A percentile compares a stretch with the other conserved stretches of the same genome.
Conservation (phyloP, 2,888 invertebrate genomes). For the Drosophila phalerata region DNA sequence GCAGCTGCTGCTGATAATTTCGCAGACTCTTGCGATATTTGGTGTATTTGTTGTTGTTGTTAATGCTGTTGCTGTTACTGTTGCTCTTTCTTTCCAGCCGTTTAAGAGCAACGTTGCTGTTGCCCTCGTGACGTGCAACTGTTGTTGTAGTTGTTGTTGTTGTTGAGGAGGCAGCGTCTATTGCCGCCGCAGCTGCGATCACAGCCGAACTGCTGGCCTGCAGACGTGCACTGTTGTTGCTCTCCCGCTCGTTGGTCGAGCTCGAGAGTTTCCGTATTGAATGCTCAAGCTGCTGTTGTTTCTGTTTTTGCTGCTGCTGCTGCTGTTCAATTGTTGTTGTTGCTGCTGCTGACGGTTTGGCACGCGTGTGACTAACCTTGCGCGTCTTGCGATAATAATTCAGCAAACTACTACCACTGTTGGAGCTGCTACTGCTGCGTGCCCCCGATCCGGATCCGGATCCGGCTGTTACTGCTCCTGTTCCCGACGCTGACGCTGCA, state of each 20-base stretch:
- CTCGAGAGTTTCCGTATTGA: slow-evolving; percentile 22
- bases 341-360: slow-evolving; percentile 43
- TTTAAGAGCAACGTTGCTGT: slow-evolving; percentile 40
- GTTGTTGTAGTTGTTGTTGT: not conserved
- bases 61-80: slow-evolving; percentile 23
- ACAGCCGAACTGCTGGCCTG: slow-evolving; percentile 57
- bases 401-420: slow-evolving; percentile 78
- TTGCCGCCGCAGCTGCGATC: slow-evolving; percentile 63
- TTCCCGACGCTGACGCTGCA: slow-evolving; percentile 14
- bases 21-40: slow-evolving; percentile 76
- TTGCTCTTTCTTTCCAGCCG: slow-evolving; percentile 44
- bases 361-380: slow-evolving; percentile 75
- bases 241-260: slow-evolving; percentile 40
- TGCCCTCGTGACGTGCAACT: slow-evolving; percentile 13
- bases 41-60: slow-evolving; percentile 57
- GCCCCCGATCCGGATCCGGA: slow-evolving; percentile 2
- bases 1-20: slow-evolving; percentile 70
- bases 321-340: slow-evolving; percentile 3
- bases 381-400: slow-evolving; percentile 85
- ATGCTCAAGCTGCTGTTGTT: slow-evolving; percentile 25
- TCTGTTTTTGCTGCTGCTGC: slow-evolving; percentile 14
- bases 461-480: not conserved
- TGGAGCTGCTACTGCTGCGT: slow-evolving; percentile 15
- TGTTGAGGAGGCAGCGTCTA: slow-evolving; percentile 41
- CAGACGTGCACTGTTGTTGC: slow-evolving; percentile 42